A percentile compares a stretch with the other conserved stretches of the same genome.
Evolutionary conservation across 1,140 invertebrate species (phyloP).

Genomic region (Psix sp.): DNA sequence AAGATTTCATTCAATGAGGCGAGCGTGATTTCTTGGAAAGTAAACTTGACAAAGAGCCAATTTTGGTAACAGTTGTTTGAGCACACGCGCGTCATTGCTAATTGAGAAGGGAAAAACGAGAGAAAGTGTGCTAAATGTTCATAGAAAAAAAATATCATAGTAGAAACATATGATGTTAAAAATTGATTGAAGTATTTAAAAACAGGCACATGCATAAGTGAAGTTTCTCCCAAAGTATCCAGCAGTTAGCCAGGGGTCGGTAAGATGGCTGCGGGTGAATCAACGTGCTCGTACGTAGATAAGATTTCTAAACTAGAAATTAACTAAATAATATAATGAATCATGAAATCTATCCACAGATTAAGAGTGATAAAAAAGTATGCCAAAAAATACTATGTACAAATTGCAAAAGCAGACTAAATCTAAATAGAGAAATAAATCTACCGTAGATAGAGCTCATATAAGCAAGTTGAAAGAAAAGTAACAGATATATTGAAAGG

Average conservation of each 20-base stretch:
- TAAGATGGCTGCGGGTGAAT: slow-evolving; percentile 65
- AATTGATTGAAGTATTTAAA: slow-evolving; percentile 36
- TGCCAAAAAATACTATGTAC: slow-evolving; percentile 64
- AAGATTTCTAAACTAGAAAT: slow-evolving; percentile 50
- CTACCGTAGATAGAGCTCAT: slow-evolving; percentile 24
- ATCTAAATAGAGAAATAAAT: slow-evolving; percentile 15
- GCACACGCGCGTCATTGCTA: slow-evolving; percentile 25
- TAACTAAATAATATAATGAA: slow-evolving; percentile 49
- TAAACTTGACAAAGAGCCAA: slow-evolving; percentile 1
- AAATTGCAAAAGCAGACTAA: slow-evolving; percentile 12
- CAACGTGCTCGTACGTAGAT: slow-evolving; percentile 67
- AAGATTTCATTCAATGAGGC: slow-evolving; percentile 49
- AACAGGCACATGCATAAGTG: slow-evolving; percentile 65
- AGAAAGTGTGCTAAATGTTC: slow-evolving; percentile 54
- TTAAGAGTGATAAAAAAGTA: slow-evolving; percentile 49
- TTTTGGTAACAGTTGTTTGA: slow-evolving; percentile 9
- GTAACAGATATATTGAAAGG: slow-evolving; percentile 68
- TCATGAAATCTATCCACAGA: slow-evolving; percentile 33
- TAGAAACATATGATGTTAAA: slow-evolving; percentile 52
- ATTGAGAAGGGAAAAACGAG: slow-evolving; percentile 35
- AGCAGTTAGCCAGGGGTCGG: slow-evolving; percentile 68
- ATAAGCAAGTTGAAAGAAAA: slow-evolving; percentile 42
- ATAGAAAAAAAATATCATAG: slow-evolving; percentile 36
- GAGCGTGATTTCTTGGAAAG: slow-evolving; percentile 4
- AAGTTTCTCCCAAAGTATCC: slow-evolving; percentile 65